Conservation (phyloP, 2,888 invertebrate species). For the Pardosa pseudoannulata region DNA sequence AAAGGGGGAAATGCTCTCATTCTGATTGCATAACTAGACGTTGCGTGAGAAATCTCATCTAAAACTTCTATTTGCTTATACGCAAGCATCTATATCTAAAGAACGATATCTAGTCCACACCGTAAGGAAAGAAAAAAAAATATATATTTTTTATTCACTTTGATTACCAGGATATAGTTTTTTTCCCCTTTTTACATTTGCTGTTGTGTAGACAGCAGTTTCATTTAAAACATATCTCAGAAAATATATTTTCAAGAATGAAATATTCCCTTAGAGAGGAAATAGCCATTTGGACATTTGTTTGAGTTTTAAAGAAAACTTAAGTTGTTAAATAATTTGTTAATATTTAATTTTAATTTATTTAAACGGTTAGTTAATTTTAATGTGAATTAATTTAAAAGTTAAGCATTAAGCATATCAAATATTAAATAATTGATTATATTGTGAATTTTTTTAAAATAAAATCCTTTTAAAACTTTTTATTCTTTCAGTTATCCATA, state of each 20-base stretch:
- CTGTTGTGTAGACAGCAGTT: not conserved
- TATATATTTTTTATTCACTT: not conserved
- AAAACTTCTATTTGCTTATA: not conserved
- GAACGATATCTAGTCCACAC: not conserved
- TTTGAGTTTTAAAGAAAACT: too few species aligned
- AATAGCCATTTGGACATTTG: too few species aligned
- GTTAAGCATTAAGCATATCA: too few species aligned
- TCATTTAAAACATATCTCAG: conserved; percentile 2
- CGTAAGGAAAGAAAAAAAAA: not conserved
- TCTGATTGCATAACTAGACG: conserved; percentile 6
- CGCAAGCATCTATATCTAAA: not conserved
- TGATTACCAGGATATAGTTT: not conserved
- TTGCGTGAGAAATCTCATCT: not conserved
- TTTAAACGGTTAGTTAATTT: too few species aligned
- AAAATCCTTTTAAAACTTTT: too few species aligned
- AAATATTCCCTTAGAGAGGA: too few species aligned
- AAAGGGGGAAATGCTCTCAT: not conserved
- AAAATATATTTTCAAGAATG: not conserved
- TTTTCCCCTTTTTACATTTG: not conserved
- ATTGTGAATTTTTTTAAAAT: too few species aligned
- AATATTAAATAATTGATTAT: too few species aligned
- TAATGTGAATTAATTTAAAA: too few species aligned
- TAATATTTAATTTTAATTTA: too few species aligned
- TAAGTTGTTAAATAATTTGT: too few species aligned
- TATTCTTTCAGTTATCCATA: too few species aligned